Conservation (phyloP, 2,113 vertebrate species). For the Lasiurus cinereus region DNA sequence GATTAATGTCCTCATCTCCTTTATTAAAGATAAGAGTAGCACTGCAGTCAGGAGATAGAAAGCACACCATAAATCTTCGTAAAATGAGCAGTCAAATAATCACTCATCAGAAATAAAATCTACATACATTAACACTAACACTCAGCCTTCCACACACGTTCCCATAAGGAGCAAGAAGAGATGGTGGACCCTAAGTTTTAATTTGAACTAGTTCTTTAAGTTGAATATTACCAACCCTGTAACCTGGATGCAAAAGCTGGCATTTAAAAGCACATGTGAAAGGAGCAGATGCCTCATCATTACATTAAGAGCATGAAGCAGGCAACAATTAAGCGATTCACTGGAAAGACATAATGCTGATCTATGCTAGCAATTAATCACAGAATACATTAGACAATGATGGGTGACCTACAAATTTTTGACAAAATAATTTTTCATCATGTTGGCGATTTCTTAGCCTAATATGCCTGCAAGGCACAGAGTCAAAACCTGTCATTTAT, state of each 20-base stretch:
- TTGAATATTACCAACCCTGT: slow-evolving; percentile 88
- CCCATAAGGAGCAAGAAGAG: slow-evolving; percentile 86
- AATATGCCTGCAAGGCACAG: slow-evolving; percentile 98
- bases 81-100: slow-evolving; percentile 99
- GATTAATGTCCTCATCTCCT: slow-evolving; percentile 99
- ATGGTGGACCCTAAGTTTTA: slow-evolving; percentile 88
- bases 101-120: slow-evolving; percentile 99
- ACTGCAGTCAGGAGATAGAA: slow-evolving; percentile 99
- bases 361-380: slow-evolving; percentile 99
- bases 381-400: slow-evolving; percentile 99
- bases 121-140: slow-evolving; percentile 99
- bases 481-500: slow-evolving; percentile 99
- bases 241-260: slow-evolving; percentile 92
- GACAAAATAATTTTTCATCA: slow-evolving; percentile 99
- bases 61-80: slow-evolving; percentile 98
- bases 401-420: slow-evolving; percentile 97
- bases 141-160: slow-evolving; percentile 91
- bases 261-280: slow-evolving; percentile 94
- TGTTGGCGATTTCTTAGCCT: slow-evolving; percentile 97
- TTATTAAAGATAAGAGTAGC: slow-evolving; percentile 99
- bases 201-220: slow-evolving; percentile 90
- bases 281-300: slow-evolving; percentile 95
- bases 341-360: slow-evolving; percentile 98
- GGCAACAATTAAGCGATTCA: slow-evolving; percentile 98
- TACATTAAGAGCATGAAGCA: slow-evolving; percentile 97